phyloP scores from a whole-genome alignment of 2,888 invertebrate species.

The Odontocolon sp. region DNA sequence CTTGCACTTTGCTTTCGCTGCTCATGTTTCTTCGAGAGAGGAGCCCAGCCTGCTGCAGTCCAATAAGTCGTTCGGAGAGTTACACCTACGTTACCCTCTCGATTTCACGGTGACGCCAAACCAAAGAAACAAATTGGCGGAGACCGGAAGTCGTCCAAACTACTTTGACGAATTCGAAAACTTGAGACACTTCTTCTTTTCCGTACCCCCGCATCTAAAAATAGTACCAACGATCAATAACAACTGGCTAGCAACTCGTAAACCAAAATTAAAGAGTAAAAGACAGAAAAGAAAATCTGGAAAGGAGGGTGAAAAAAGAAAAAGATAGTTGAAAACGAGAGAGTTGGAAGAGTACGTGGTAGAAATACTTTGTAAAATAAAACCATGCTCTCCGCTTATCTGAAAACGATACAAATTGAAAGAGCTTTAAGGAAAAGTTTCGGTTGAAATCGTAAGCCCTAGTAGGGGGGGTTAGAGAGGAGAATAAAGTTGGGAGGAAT shows the following conservation, averaged over 20 bases:
- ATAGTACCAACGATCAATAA: too few species aligned
- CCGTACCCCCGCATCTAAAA: too few species aligned
- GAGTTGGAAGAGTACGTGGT: too few species aligned
- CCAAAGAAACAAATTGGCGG: not conserved
- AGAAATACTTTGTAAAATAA: constrained; percentile 12
- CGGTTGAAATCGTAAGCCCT: constrained; percentile 21
- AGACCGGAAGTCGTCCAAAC: not conserved
- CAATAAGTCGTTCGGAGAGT: not conserved
- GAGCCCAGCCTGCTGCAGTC: constrained; percentile 33
- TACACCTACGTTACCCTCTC: not conserved
- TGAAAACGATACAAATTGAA: constrained; percentile 48
- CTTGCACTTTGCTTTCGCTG: constrained; percentile 62
- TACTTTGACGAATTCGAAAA: not conserved
- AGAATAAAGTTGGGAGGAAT: not conserved
- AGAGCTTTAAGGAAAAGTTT: constrained; percentile 26
- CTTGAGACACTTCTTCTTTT: not conserved
- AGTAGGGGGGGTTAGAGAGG: not conserved
- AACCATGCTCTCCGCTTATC: constrained; percentile 30
- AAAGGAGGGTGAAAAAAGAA: too few species aligned
- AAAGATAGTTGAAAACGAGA: too few species aligned
- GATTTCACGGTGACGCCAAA: not conserved
- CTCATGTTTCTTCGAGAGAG: constrained; percentile 36
- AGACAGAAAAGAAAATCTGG: too few species aligned
- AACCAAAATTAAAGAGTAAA: too few species aligned
- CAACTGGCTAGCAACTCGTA: too few species aligned